A percentile compares a stretch with the other conserved stretches of the same genome.
Evolutionary conservation across 1,140 invertebrate genomes (phyloP).

Genomic region (Leptinotarsa texana): DNA sequence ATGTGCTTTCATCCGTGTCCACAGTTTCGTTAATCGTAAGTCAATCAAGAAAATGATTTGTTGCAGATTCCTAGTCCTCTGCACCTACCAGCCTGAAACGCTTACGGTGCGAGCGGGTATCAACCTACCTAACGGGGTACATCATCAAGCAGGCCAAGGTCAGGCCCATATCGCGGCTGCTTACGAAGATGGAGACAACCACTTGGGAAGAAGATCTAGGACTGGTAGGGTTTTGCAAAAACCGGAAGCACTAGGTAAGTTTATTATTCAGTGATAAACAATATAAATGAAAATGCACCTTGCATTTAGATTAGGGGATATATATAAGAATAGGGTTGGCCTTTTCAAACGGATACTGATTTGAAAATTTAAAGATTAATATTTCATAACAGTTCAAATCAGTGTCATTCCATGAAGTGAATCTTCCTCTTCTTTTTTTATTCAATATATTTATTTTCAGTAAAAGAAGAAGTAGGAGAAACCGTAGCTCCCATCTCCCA

Average conservation of each 20-base stretch:
- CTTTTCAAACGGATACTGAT: too few species aligned
- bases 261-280: background rate
- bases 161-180: conserved; percentile 37
- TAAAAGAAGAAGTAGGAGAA: conserved; percentile 36
- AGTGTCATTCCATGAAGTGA: background rate
- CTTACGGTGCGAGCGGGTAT: conserved; percentile 76
- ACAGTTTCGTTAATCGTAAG: background rate
- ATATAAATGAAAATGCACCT: too few species aligned
- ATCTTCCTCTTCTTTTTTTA: background rate
- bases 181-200: conserved; percentile 38
- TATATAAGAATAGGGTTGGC: too few species aligned
- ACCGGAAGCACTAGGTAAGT: conserved; percentile 48
- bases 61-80: conserved; percentile 70
- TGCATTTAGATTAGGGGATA: too few species aligned
- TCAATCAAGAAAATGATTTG: conserved; percentile 31
- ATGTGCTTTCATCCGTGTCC: background rate
- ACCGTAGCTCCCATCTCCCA: conserved; percentile 15
- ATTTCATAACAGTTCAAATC: too few species aligned
- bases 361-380: too few species aligned
- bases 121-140: conserved; percentile 58
- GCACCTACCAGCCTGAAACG: conserved; percentile 78
- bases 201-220: conserved; percentile 38
- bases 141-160: conserved; percentile 36
- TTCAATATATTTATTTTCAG: conserved; percentile 30
- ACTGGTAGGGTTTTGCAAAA: conserved; percentile 43